Evolutionary conservation across 2,113 vertebrate species (phyloP).

Genomic region (Cyprinodon brontotheroides): DNA sequence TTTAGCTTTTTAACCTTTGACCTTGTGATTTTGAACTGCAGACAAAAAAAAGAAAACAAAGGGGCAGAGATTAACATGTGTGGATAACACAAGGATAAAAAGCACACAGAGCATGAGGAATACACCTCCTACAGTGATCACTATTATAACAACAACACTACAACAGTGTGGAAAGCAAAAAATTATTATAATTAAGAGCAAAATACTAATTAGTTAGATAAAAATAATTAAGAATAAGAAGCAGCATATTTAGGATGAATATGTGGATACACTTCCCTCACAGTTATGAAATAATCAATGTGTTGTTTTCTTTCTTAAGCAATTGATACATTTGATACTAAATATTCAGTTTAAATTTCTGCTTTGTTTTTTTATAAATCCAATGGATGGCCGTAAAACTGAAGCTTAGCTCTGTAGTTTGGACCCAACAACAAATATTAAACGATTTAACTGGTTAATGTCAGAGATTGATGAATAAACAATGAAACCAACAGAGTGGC

Average conservation of each 20-base stretch:
- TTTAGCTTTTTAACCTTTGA: background rate
- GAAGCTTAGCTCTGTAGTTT: background rate
- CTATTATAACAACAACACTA: background rate
- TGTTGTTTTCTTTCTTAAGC: no score
- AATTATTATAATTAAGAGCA: background rate
- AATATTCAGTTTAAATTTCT: background rate
- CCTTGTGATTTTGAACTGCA: background rate
- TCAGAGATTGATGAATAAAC: slow-evolving; percentile 10
- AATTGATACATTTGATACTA: background rate
- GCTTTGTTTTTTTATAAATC: background rate
- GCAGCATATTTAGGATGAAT: background rate
- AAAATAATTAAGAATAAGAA: background rate
- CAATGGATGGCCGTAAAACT: background rate
- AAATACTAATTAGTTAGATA: background rate
- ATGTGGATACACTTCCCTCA: no score
- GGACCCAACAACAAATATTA: background rate
- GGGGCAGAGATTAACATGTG: no score
- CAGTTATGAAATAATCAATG: no score
- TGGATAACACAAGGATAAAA: background rate
- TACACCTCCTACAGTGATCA: background rate
- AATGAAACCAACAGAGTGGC: slow-evolving; percentile 55
- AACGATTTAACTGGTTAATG: background rate
- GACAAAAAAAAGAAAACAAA: no score
- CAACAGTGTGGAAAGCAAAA: background rate
- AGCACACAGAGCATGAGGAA: background rate